Percentiles rank a stretch among this genome's conserved stretches.
These are phyloP conservation scores for Drosophila anomelani DNA, from an alignment of 2,888 invertebrate genomes.

Conservation along the genomic window DNA sequence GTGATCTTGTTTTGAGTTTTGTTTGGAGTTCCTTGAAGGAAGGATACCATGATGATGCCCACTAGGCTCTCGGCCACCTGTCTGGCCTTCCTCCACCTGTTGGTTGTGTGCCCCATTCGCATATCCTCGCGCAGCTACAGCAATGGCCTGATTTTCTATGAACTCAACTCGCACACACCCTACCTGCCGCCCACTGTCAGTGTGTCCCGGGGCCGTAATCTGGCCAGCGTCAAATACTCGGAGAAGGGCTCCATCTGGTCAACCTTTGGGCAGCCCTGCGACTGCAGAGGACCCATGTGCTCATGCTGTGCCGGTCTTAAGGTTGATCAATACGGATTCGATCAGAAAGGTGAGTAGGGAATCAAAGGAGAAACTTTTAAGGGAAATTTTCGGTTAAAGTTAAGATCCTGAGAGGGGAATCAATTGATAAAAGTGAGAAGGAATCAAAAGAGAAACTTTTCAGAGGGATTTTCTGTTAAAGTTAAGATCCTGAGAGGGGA, in stretches of 20 bases:
- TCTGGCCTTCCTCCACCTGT: constrained; percentile 1
- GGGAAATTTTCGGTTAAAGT: background rate
- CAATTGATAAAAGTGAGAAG: too few relatives aligned
- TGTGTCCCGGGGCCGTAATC: constrained; percentile 77
- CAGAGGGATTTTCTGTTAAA: too few relatives aligned
- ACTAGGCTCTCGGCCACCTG: background rate
- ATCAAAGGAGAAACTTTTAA: background rate
- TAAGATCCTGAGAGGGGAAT: too few relatives aligned
- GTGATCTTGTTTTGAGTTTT: constrained; percentile 19
- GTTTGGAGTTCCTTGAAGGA: background rate
- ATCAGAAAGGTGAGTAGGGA: constrained; percentile 81
- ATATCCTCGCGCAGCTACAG: constrained; percentile 76
- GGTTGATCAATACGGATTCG: constrained; percentile 87
- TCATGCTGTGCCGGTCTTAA: constrained; percentile 91
- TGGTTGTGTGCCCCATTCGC: background rate
- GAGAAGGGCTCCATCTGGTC: constrained; percentile 82
- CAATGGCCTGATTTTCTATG: constrained; percentile 82
- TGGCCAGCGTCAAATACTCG: constrained; percentile 76
- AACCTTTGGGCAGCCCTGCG: constrained; percentile 82
- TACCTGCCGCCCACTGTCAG: constrained; percentile 82
- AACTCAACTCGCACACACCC: constrained; percentile 67
- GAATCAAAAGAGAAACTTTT: too few relatives aligned
- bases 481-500: too few relatives aligned
- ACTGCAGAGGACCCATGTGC: constrained; percentile 87
- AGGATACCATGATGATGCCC: constrained; percentile 4